Evolutionary conservation across 2,888 invertebrate species (phyloP), one percentile per base, ranked within the genome.

Genomic region (Adelognathus sp.): DNA sequence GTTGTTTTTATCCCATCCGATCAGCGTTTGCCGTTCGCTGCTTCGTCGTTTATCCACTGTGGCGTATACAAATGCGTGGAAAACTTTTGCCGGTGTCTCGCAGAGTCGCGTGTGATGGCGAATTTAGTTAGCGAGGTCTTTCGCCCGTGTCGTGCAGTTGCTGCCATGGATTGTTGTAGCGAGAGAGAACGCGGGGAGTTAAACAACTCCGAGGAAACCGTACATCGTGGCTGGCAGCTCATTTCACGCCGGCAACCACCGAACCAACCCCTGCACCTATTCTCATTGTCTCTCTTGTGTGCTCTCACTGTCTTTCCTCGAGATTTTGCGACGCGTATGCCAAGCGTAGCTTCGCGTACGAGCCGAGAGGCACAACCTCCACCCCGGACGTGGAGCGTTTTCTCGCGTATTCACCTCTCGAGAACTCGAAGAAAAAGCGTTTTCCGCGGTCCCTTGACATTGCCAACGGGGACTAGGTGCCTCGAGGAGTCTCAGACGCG

Each of bases 211-310:
- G 58, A 52, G 66, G 81, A 83, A 84, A 84, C 79, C 83, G 85
- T 87, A 86, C 82, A 86, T 87, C 86, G 82, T 81, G 81, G 82
- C 82, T 87, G 85, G 86, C 86, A 88, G 88, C 85, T 86, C 85
- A 86, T 87, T 88, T 87, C 86, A 86, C 86, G 87, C 83, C 85
- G 81, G 83, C 84, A 86, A 84, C 84, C 83, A 79, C 84, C 82
- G 66, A 83, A 82, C 46, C 76, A n/a, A n/a, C 79, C 76, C 74
- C 74, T 63, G 52, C 72, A 76, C 74, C 80, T 56, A 71, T 73
- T 79, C 69, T 73, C 69, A n/a, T n/a, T 73, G 24, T n/a, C 58
- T 41, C 27, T 67, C 60, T 73, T 41, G 58, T 61, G 63, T 56
- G 18, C 52, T 71, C 70, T 56, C 70, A 67, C 73, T 76, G 82